These are phyloP conservation scores for Castor canadensis DNA, from an alignment of 2,113 vertebrate species.

Conservation along the genomic window DNA sequence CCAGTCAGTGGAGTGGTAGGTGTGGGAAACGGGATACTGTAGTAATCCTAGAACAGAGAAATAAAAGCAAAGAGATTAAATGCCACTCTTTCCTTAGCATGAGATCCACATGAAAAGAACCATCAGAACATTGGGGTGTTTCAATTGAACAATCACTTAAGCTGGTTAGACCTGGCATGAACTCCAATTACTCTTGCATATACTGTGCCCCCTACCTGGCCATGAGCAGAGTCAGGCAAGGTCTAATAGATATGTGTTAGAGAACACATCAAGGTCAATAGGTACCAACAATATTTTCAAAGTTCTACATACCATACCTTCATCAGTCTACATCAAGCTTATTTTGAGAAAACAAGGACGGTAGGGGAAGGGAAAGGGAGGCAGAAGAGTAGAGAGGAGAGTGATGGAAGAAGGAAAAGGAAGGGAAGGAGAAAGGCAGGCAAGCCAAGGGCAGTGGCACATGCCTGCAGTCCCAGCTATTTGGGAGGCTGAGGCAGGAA, in stretches of 20 bases:
- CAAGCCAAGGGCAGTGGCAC: neutral
- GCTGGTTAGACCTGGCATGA: slow-evolving; percentile 12
- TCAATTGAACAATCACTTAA: slow-evolving; percentile 53
- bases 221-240: slow-evolving; percentile 58
- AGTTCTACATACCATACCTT: neutral
- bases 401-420: neutral
- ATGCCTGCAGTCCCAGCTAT: neutral
- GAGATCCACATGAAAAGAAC: neutral
- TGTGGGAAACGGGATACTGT: slow-evolving; percentile 97
- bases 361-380: neutral
- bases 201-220: slow-evolving; percentile 75
- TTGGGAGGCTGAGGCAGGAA: neutral
- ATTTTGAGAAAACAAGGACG: neutral
- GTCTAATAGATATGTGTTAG: slow-evolving; percentile 77
- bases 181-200: slow-evolving; percentile 73
- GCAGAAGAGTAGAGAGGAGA: neutral
- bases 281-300: neutral
- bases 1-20: slow-evolving; percentile 95
- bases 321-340: neutral
- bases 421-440: neutral
- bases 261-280: neutral
- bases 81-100: neutral
- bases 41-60: slow-evolving; percentile 92
- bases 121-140: slow-evolving; percentile 24
- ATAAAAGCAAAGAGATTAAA: slow-evolving; percentile 13